Evolutionary conservation across 2,113 vertebrate species (phyloP).

Genomic region (Callipepla squamata): DNA sequence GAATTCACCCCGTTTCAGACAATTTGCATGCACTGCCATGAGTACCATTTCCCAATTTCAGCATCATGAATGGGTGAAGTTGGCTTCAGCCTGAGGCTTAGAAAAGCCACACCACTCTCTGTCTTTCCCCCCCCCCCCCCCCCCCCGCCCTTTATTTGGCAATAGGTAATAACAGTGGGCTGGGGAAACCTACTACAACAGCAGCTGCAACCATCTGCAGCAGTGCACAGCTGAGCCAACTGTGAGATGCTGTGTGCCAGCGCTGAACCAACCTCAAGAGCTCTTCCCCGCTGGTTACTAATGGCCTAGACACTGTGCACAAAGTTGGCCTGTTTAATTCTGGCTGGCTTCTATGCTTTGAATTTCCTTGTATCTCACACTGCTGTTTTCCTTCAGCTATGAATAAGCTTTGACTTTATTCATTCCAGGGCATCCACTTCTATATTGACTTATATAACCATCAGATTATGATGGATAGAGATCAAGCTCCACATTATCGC

Average conservation of each 20-base stretch:
- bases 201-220: background rate
- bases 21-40: background rate
- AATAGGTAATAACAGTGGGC: background rate
- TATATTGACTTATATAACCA: background rate
- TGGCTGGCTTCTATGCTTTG: background rate
- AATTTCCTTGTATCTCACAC: background rate
- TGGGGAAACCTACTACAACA: background rate
- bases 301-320: background rate
- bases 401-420: background rate
- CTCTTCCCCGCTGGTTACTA: background rate
- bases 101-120: background rate
- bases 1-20: background rate
- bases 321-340: background rate
- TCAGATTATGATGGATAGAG: background rate
- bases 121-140: background rate
- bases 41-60: background rate
- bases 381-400: background rate
- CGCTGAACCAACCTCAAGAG: background rate
- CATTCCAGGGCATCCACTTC: background rate
- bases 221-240: background rate
- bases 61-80: background rate
- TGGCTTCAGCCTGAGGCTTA: background rate
- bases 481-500: background rate
- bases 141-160: background rate
- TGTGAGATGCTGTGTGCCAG: background rate